Percentiles rank a stretch among this genome's conserved stretches.
These are phyloP conservation scores for Chloropsis cyanopogon DNA, from an alignment of 2,113 vertebrate species.

Conservation along the genomic window DNA sequence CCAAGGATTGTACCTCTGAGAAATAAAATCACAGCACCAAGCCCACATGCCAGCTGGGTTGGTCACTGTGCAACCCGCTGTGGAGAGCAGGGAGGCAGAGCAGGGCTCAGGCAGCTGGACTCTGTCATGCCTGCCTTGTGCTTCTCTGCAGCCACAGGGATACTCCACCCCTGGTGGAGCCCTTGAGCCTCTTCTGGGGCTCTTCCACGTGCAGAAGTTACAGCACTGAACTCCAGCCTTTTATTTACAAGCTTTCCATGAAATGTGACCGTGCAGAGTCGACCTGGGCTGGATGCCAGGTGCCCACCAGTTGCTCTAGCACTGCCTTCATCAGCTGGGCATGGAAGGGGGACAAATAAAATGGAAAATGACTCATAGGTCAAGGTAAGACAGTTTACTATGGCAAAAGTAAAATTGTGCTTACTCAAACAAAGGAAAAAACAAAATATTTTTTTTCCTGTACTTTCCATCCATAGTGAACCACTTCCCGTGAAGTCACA, in stretches of 20 bases:
- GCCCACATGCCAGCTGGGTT: not conserved
- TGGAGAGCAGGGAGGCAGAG: not conserved
- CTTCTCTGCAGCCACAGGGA: not conserved
- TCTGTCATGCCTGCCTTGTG: not conserved
- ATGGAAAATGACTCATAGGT: not conserved
- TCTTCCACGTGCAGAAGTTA: not conserved
- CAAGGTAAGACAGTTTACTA: not conserved
- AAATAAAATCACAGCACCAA: not conserved
- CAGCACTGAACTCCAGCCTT: not conserved
- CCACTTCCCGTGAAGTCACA: no score
- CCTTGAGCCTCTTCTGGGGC: not conserved
- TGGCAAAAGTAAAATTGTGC: not conserved
- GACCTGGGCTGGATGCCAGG: rapidly evolving
- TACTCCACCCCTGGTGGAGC: not conserved
- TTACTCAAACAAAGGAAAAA: not conserved
- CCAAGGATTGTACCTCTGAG: not conserved
- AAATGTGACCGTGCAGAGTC: not conserved
- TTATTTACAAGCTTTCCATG: not conserved
- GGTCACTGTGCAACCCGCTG: rapidly evolving
- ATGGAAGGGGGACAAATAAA: not conserved
- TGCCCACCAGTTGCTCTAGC: not conserved
- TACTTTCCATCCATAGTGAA: not conserved
- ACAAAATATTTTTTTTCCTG: not conserved
- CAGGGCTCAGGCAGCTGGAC: rapidly evolving
- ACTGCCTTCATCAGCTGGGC: not conserved